Evolutionary conservation across 2,888 invertebrate genomes (phyloP).

Genomic region (Diarsia mendica): DNA sequence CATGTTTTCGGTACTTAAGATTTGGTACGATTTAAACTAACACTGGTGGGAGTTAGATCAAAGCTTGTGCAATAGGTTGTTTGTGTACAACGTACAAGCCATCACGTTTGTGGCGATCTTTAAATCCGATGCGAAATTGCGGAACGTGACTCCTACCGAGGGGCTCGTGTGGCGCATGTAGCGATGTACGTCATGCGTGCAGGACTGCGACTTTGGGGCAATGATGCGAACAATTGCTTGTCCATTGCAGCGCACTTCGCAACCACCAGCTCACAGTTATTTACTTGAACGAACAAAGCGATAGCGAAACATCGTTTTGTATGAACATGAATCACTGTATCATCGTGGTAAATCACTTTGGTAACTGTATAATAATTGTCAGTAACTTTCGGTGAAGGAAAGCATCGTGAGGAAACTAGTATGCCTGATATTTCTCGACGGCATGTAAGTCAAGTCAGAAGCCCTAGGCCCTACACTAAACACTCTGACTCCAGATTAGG

Average conservation of each 20-base stretch:
- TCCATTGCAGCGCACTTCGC: constrained; percentile 39
- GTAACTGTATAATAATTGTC: too few species aligned
- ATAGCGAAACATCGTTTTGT: neutral
- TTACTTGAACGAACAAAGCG: neutral
- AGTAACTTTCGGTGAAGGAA: too few species aligned
- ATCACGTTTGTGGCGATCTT: constrained; percentile 50
- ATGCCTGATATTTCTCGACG: too few species aligned
- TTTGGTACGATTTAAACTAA: constrained; percentile 14
- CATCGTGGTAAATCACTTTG: constrained; percentile 1
- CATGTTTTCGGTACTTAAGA: neutral
- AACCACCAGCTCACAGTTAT: constrained; percentile 10
- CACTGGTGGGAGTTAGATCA: neutral
- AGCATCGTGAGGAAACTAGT: too few species aligned
- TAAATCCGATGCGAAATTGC: constrained; percentile 54
- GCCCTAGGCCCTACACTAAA: too few species aligned
- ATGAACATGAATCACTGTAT: neutral
- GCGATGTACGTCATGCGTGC: constrained; percentile 34
- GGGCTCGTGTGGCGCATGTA: constrained; percentile 4
- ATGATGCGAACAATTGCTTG: constrained; percentile 60
- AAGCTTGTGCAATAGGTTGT: constrained; percentile 13
- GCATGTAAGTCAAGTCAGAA: too few species aligned
- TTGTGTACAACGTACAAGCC: constrained; percentile 22
- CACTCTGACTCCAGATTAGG: too few species aligned
- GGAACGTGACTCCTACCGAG: constrained; percentile 41
- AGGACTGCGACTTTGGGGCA: constrained; percentile 53